Base-by-base conservation (phyloP, 1,140 invertebrate species). In the Hesperophylax magnus region DNA sequence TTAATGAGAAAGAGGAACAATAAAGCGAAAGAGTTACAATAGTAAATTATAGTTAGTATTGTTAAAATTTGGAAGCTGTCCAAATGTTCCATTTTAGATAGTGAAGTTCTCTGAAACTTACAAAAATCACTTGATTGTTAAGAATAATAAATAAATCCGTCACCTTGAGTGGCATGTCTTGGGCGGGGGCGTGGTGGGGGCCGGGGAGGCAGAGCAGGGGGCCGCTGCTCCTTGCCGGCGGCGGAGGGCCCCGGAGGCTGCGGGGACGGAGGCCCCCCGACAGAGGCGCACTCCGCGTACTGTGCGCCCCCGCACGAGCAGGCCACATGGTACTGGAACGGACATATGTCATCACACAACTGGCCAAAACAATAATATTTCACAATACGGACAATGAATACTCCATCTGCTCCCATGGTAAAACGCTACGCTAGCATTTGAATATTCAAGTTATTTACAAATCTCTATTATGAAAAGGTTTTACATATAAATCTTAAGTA, bases 241-340 rank as follows among this genome's bases (percentile, higher is more conserved):
- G 87, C 87, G 0, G 87, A 86, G 0, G 88, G 88, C 18, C 88
- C 87, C 77, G 87, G 87, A 0, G 88, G 86, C 7, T 39, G 34
- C 34, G 34, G 34, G 34, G 34, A 39, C 1, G 34, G 34, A 67
- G 87, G 86, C 18, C 24, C 31, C 27, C 31, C 69, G 8, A 18
- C 78, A 6, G 53, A 27, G 18, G 78, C 78, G 77, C 82, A 84
- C 58, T 84, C 82, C 0, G 89, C 88, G 83, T 90, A 90, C 80
- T 89, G 88, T 4, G 85, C 88, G 85, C 88, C 17, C 86, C 83
- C 81, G 83, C 89, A 90, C 27, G 87, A 88, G 79, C 89, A 90
- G 7, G 89, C 88, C 67, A 89, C 89, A 86, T 90, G 89, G 72
- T 90, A 89, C 89, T 90, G 86, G 4, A 88, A 74, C 2, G 17